Conservation (phyloP, 2,888 invertebrate genomes). For the Pegoplata infirma region DNA sequence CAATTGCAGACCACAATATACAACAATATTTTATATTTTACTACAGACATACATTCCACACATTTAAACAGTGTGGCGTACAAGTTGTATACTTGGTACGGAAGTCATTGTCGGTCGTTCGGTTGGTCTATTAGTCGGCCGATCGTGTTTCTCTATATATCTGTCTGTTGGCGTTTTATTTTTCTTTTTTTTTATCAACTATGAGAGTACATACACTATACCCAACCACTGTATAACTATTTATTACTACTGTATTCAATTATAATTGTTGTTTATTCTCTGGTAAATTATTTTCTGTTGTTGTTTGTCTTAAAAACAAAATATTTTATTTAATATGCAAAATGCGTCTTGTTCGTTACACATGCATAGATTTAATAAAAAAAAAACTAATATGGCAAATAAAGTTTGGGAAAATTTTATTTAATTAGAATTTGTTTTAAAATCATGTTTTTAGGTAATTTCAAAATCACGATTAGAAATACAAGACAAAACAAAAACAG, state of each 20-base stretch:
- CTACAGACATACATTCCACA: neutral
- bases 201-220: slow-evolving; percentile 3
- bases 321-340: slow-evolving; percentile 21
- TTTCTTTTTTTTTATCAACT: no score
- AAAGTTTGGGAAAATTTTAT: neutral
- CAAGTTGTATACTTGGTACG: slow-evolving; percentile 7
- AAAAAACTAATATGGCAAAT: no score
- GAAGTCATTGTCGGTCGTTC: slow-evolving; percentile 39
- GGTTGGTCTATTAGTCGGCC: neutral
- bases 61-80: neutral
- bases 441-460: neutral
- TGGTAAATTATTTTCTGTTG: slow-evolving; percentile 10
- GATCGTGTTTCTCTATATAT: slow-evolving; percentile 8
- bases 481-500: neutral
- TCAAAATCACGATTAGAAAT: neutral
- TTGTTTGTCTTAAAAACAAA: neutral
- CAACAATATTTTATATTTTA: no score
- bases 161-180: slow-evolving; percentile 18
- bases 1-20: neutral
- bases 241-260: slow-evolving; percentile 10
- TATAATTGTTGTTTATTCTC: slow-evolving; percentile 20
- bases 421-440: neutral
- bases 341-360: neutral
- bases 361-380: neutral
- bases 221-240: no score